Evolutionary conservation across 2,113 vertebrate genomes (phyloP).

Genomic region (Grallaria varia): DNA sequence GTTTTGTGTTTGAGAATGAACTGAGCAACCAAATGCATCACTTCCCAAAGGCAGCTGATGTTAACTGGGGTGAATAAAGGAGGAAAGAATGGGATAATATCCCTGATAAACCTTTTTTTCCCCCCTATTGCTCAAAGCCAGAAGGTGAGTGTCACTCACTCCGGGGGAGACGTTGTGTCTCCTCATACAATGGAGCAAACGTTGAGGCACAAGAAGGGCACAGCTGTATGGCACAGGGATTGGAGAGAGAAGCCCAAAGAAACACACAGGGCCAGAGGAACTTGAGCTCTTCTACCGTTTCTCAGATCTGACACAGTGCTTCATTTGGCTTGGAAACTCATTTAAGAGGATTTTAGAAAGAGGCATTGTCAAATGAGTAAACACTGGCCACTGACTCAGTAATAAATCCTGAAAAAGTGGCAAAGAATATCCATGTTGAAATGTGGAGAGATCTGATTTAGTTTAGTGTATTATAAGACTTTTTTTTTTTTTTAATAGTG

Average conservation of each 20-base stretch:
- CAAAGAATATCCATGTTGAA: not conserved
- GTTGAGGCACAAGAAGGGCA: not conserved
- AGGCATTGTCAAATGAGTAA: not conserved
- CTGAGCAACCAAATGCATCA: not conserved
- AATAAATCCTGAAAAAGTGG: not conserved
- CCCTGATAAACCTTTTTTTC: not conserved
- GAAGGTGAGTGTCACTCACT: not conserved
- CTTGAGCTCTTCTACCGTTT: not conserved
- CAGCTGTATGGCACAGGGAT: not conserved
- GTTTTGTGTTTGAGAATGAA: not conserved
- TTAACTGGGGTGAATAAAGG: not conserved
- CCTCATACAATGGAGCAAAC: not conserved
- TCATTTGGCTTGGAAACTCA: not conserved
- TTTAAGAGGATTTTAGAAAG: not conserved
- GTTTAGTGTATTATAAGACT: not conserved
- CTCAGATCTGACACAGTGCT: not conserved
- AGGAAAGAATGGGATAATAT: not conserved
- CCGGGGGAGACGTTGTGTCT: not conserved
- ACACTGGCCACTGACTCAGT: not conserved
- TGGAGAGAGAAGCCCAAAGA: not conserved
- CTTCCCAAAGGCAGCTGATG: not conserved
- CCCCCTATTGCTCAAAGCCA: not conserved
- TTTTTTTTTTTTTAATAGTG: not conserved
- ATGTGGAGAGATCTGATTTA: not conserved
- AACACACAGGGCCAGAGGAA: not conserved